Evolutionary conservation across 2,888 invertebrate genomes (phyloP).

Genomic region (Netelia fuscicornis): DNA sequence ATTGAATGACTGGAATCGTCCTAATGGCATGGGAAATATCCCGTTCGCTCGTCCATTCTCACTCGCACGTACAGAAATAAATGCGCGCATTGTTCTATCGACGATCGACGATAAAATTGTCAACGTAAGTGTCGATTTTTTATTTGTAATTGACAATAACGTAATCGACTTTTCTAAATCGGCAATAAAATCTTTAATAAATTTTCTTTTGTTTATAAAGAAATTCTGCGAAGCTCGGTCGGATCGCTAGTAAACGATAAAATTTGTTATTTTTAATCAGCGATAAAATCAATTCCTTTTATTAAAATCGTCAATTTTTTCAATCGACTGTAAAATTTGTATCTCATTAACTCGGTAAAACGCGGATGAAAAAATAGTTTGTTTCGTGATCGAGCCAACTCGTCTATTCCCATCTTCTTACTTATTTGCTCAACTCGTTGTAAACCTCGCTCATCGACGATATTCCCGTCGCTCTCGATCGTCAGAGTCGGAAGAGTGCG

Average conservation of each 20-base stretch:
- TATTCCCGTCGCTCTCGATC: conserved; percentile 1
- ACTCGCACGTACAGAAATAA: not conserved
- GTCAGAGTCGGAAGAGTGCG: conserved; percentile 24
- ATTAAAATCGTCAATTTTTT: too few species aligned
- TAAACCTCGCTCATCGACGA: not conserved
- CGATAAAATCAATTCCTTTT: too few species aligned
- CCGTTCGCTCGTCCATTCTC: not conserved
- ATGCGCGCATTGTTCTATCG: not conserved
- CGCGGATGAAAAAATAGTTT: too few species aligned
- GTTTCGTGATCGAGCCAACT: too few species aligned
- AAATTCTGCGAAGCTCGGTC: too few species aligned
- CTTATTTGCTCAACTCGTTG: not conserved
- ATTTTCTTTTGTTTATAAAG: too few species aligned
- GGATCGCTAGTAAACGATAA: too few species aligned
- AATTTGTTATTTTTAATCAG: too few species aligned
- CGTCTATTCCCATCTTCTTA: not conserved
- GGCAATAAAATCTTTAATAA: too few species aligned
- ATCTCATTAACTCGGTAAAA: too few species aligned
- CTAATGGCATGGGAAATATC: conserved; percentile 38
- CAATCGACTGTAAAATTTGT: too few species aligned
- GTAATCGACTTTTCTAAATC: too few species aligned
- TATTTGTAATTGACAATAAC: not conserved
- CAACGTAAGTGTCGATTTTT: not conserved
- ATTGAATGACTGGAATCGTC: conserved; percentile 29
- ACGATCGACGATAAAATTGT: not conserved